Evolutionary conservation across 2,113 vertebrate species (phyloP).

Genomic region (Heterotis niloticus): DNA sequence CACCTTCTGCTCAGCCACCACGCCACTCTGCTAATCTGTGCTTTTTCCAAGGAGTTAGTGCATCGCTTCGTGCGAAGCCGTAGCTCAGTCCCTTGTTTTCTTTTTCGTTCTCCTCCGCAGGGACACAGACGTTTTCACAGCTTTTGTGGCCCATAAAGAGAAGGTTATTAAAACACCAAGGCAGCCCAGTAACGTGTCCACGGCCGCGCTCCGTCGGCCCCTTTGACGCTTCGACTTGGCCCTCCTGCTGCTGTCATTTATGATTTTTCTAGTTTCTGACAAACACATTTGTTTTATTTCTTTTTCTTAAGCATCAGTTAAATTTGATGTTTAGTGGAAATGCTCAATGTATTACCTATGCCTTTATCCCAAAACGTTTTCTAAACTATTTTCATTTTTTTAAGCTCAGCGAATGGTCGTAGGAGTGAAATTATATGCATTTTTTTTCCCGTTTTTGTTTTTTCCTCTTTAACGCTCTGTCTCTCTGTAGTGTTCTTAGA

Average conservation of each 20-base stretch:
- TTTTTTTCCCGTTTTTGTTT: neutral
- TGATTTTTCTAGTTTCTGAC: constrained; percentile 32
- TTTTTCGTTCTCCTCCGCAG: constrained; percentile 64
- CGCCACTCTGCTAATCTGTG: constrained; percentile 61
- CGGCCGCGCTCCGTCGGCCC: constrained; percentile 56
- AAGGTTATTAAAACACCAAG: constrained; percentile 70
- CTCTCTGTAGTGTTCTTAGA: constrained; percentile 53
- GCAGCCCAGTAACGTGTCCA: constrained; percentile 51
- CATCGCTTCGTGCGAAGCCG: constrained; percentile 49
- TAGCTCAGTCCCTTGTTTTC: constrained; percentile 64
- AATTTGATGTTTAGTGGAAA: neutral
- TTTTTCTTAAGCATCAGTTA: neutral
- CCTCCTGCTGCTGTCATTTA: constrained; percentile 44
- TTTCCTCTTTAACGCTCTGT: no score
- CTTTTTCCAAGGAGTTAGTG: constrained; percentile 52
- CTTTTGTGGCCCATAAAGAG: constrained; percentile 65
- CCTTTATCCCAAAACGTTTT: constrained; percentile 66
- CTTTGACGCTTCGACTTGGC: constrained; percentile 63
- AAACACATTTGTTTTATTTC: constrained; percentile 24
- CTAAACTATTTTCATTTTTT: constrained; percentile 68
- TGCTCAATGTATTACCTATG: constrained; percentile 42
- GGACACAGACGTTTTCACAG: constrained; percentile 64
- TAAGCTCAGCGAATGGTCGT: constrained; percentile 62
- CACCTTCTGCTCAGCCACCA: constrained; percentile 44
- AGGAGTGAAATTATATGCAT: constrained; percentile 59